Percentiles rank a stretch among this genome's conserved stretches.
Evolutionary conservation across 2,888 invertebrate species (phyloP).

Genomic region (Oligia latruncula): DNA sequence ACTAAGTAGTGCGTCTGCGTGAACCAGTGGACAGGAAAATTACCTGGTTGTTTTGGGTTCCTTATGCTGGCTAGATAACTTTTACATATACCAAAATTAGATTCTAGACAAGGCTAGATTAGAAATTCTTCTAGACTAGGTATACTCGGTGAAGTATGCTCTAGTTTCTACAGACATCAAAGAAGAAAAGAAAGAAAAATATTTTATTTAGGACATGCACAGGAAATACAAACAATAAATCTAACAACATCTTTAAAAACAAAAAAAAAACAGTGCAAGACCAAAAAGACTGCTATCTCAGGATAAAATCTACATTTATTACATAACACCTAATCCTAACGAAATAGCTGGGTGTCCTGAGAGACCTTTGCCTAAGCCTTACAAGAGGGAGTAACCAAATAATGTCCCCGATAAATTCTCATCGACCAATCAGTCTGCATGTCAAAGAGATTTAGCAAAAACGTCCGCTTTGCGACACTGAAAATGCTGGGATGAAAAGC

Average conservation of each 20-base stretch:
- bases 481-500: slow-evolving; percentile 14
- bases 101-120: background rate
- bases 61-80: background rate
- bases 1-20: slow-evolving; percentile 63
- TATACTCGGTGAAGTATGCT: background rate
- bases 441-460: background rate
- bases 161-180: background rate
- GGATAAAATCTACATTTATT: background rate
- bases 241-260: too few species aligned
- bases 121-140: background rate
- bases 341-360: background rate
- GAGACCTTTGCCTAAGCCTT: background rate
- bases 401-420: background rate
- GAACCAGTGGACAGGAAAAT: slow-evolving; percentile 71
- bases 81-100: background rate
- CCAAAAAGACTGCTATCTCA: too few species aligned
- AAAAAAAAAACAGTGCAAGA: too few species aligned
- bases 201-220: too few species aligned
- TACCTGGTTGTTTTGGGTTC: slow-evolving; percentile 60
- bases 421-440: background rate
- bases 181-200: too few species aligned
- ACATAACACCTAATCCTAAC: background rate
- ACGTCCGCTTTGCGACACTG: background rate
- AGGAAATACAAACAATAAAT: too few species aligned
- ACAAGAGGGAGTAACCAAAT: background rate